Evolutionary conservation across 2,797 vertebrate genomes (phyloP).

Genomic region (Halcyon badia): DNA sequence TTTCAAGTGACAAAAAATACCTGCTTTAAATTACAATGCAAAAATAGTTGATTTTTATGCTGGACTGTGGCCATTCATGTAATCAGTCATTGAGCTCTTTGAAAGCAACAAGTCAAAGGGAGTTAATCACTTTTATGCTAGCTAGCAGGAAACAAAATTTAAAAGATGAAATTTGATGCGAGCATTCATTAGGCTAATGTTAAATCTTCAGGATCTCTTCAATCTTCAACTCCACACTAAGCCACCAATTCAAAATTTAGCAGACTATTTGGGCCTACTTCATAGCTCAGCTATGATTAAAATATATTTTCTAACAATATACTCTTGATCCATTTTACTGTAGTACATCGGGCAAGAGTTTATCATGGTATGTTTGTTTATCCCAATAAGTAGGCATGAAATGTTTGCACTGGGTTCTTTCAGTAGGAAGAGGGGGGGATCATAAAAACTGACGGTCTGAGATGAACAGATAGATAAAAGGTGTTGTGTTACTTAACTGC

Average conservation of each 20-base stretch:
- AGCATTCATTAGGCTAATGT: not conserved
- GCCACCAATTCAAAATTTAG: not conserved
- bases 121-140: not conserved
- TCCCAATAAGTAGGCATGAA: not conserved
- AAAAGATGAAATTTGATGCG: not conserved
- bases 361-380: not conserved
- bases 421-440: not conserved
- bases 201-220: not conserved
- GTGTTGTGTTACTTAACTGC: not conserved
- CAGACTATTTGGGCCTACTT: not conserved
- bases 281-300: not conserved
- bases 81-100: not conserved
- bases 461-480: not conserved
- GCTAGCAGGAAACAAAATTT: not conserved
- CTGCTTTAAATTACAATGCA: not conserved
- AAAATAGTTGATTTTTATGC: constrained; percentile 1
- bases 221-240: not conserved
- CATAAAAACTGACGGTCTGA: not conserved
- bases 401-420: not conserved
- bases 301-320: not conserved
- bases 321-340: not conserved
- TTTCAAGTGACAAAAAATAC: constrained; percentile 8
- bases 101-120: not conserved
- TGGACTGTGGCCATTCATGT: not conserved
- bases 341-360: not conserved